phyloP scores from a whole-genome alignment of 1,140 invertebrate genomes.

The Listronotus oregonensis region DNA sequence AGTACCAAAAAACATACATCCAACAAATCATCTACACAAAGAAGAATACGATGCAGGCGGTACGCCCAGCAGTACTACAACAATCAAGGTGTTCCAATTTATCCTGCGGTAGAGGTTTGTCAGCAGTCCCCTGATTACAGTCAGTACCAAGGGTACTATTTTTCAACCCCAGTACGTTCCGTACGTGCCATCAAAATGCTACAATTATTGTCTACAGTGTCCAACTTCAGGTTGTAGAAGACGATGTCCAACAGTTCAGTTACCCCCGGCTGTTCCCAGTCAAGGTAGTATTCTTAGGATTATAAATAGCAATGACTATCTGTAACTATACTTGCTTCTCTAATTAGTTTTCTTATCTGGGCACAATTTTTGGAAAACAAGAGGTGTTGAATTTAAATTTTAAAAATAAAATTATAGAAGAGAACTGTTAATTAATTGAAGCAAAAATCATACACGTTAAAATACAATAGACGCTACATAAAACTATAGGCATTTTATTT shows the following conservation, averaged over 20 bases:
- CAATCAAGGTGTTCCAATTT: slow-evolving; percentile 5
- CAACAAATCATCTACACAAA: not conserved
- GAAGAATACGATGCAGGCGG: slow-evolving; percentile 25
- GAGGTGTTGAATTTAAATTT: too few species aligned
- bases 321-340: too few species aligned
- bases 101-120: slow-evolving; percentile 7
- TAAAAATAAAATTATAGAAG: too few species aligned
- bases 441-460: too few species aligned
- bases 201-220: slow-evolving; percentile 34
- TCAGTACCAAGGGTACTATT: slow-evolving; percentile 14
- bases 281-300: slow-evolving; percentile 13
- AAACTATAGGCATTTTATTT: too few species aligned
- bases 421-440: too few species aligned
- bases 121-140: slow-evolving; percentile 9
- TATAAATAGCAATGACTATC: not conserved
- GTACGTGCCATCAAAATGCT: slow-evolving; percentile 19
- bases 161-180: slow-evolving; percentile 3
- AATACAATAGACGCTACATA: too few species aligned
- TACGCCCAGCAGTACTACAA: slow-evolving; percentile 35
- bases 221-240: slow-evolving; percentile 35
- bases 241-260: slow-evolving; percentile 29
- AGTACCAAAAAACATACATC: not conserved
- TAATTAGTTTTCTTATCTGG: too few species aligned
- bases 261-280: not conserved
- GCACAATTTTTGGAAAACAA: too few species aligned